Evolutionary conservation across 2,888 invertebrate genomes (phyloP).

Genomic region (Sturmia bella): DNA sequence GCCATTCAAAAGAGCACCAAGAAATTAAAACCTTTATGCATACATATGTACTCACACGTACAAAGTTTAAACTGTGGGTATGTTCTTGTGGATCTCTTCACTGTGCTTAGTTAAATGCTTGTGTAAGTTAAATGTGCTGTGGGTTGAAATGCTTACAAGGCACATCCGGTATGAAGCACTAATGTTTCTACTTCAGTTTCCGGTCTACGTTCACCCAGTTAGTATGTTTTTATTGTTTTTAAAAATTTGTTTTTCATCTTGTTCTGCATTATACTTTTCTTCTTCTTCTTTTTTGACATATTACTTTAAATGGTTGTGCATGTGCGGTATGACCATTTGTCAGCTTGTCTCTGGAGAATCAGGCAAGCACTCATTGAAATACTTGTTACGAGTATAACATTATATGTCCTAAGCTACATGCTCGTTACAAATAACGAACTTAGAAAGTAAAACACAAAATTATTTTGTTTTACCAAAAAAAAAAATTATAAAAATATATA

Average conservation of each 20-base stretch:
- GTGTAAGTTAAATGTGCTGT: slow-evolving; percentile 35
- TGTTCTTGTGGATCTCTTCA: slow-evolving; percentile 2
- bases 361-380: slow-evolving; percentile 44
- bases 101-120: slow-evolving; percentile 12
- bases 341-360: slow-evolving; percentile 58
- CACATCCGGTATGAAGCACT: slow-evolving; percentile 66
- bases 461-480: too few species aligned
- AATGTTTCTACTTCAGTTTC: slow-evolving; percentile 66
- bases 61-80: slow-evolving; percentile 19
- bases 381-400: not conserved
- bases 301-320: slow-evolving; percentile 29
- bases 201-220: slow-evolving; percentile 54
- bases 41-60: not conserved
- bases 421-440: too few species aligned
- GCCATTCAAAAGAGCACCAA: slow-evolving; percentile 3
- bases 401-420: not conserved
- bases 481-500: too few species aligned
- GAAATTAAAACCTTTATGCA: not conserved
- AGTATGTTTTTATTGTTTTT: slow-evolving; percentile 33
- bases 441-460: too few species aligned
- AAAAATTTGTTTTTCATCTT: slow-evolving; percentile 4
- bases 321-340: slow-evolving; percentile 59
- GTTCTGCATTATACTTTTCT: slow-evolving; percentile 2
- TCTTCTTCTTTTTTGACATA: slow-evolving; percentile 42
- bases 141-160: slow-evolving; percentile 68